Evolutionary conservation across 2,113 vertebrate species (phyloP).

Genomic region (Trachemys scripta): DNA sequence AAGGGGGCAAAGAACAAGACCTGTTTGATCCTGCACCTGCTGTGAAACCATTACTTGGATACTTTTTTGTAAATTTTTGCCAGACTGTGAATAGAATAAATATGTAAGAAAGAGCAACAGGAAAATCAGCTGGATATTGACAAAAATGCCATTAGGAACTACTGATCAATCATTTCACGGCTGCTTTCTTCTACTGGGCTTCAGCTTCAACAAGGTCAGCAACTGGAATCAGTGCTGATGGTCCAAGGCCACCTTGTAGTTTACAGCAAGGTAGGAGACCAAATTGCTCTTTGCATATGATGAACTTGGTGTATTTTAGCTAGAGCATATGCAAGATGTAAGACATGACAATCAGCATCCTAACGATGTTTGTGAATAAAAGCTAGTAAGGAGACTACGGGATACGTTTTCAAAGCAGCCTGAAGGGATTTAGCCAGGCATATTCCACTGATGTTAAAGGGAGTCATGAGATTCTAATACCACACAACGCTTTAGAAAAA

Average conservation of each 20-base stretch:
- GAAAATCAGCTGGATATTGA: conserved; percentile 77
- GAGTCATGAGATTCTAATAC: conserved; percentile 1
- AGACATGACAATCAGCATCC: background rate
- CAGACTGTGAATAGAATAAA: conserved; percentile 81
- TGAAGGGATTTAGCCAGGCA: background rate
- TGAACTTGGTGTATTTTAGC: background rate
- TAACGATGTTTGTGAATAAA: background rate
- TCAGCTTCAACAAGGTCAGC: conserved; percentile 39
- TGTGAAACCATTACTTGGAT: conserved; percentile 93
- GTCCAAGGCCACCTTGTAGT: background rate
- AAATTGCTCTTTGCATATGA: background rate
- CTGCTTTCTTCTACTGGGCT: background rate
- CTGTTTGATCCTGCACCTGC: conserved; percentile 96
- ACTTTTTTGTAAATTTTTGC: conserved; percentile 85
- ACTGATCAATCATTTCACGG: conserved; percentile 64
- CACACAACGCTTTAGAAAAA: background rate
- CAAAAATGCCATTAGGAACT: conserved; percentile 69
- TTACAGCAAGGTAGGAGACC: background rate
- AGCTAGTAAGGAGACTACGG: background rate
- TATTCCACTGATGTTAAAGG: background rate
- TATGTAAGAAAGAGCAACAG: conserved; percentile 81
- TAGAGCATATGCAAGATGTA: background rate
- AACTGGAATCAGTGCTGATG: background rate
- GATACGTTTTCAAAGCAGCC: background rate
- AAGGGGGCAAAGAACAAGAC: conserved; percentile 89